A percentile compares a stretch with the other conserved stretches of the same genome.
Conservation (phyloP, 1,140 invertebrate species). For the Olivierus martensii region DNA sequence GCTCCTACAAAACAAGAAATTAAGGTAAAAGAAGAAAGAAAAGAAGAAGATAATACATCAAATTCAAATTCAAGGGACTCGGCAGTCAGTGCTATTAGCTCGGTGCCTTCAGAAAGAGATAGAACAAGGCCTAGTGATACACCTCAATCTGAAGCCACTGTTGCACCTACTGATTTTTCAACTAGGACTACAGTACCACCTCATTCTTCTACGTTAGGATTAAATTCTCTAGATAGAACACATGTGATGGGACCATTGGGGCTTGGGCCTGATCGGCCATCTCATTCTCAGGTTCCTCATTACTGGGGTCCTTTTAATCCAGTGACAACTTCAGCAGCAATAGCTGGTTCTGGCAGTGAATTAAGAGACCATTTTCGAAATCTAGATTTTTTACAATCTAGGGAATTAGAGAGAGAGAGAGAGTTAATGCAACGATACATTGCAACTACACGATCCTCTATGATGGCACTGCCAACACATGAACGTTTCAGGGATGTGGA, state of each 20-base stretch:
- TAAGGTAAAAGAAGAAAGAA: too few relatives aligned
- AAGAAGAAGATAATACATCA: too few relatives aligned
- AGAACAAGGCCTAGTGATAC: conserved; percentile 8
- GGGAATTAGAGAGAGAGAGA: neutral
- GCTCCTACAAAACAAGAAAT: too few relatives aligned
- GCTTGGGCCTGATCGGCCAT: conserved; percentile 6
- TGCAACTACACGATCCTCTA: conserved; percentile 3
- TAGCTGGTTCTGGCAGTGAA: neutral
- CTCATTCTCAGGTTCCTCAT: conserved; percentile 10
- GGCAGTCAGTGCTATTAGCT: too few relatives aligned
- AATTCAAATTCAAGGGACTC: too few relatives aligned
- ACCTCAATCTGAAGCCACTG: conserved; percentile 2
- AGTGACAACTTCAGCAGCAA: conserved; percentile 5
- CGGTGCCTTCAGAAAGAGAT: too few relatives aligned
- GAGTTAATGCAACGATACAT: neutral
- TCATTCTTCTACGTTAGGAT: neutral
- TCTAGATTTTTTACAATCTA: conserved; percentile 1
- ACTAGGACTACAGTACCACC: conserved; percentile 2
- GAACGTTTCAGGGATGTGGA: neutral
- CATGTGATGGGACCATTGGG: conserved; percentile 12
- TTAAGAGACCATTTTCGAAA: conserved; percentile 5
- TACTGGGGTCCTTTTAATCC: conserved; percentile 11
- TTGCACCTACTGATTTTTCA: conserved; percentile 6
- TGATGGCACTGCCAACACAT: neutral
- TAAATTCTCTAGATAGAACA: conserved; percentile 6